These are phyloP conservation scores for Eremobia ochroleuca DNA, from an alignment of 2,888 invertebrate species.

Conservation along the genomic window DNA sequence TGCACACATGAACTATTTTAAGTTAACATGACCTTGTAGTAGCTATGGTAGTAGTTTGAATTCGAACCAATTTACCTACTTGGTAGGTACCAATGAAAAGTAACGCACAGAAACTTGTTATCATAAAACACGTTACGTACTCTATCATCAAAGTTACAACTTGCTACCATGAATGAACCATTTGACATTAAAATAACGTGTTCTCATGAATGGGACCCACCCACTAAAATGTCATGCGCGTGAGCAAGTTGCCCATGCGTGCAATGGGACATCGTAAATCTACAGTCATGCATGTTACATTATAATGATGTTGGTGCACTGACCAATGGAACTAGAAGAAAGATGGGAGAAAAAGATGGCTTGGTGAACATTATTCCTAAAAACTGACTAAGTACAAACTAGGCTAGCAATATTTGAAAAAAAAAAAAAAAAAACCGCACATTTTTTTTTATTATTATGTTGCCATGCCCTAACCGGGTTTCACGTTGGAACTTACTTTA, in stretches of 20 bases:
- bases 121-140: constrained; percentile 11
- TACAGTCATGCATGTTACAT: neutral
- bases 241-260: constrained; percentile 45
- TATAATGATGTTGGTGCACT: neutral
- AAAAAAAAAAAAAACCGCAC: no score
- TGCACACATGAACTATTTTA: neutral
- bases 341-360: neutral
- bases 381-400: no score
- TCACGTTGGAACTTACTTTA: no score
- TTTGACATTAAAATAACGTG: constrained; percentile 57
- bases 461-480: no score
- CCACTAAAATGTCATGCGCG: constrained; percentile 38
- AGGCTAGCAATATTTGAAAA: no score
- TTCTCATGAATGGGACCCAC: constrained; percentile 51
- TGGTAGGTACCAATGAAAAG: neutral
- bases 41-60: neutral
- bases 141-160: constrained; percentile 9
- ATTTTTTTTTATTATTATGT: no score
- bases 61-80: neutral
- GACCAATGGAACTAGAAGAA: neutral
- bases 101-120: neutral
- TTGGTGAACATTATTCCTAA: no score
- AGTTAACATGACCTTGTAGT: neutral
- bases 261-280: constrained; percentile 19
- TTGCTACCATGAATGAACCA: constrained; percentile 43